Evolutionary conservation across 2,888 invertebrate genomes (phyloP), one percentile per base, ranked within the genome.

Genomic region (Pollenia angustigena): DNA sequence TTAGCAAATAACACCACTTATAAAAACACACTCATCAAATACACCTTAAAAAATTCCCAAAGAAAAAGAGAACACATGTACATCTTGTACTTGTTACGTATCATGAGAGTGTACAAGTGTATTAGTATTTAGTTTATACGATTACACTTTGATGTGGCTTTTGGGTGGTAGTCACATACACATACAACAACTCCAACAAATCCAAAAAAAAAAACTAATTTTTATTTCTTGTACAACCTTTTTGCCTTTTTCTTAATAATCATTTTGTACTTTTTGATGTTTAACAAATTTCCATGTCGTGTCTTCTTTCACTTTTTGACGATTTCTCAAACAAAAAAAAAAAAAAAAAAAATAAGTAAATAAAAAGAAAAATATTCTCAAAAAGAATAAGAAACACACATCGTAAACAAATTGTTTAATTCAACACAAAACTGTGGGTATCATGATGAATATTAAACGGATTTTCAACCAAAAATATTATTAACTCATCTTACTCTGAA

Each of bases 381-480:
- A n/a, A 71, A 76, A 46, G 10, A 60, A 16, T 44, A 85, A 23
- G 62, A 44, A 62, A 69, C 58, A 32, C 32, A 32, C 81, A 81
- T 74, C 72, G 62, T 44, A 69, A 79, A 85, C 85, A 85, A 85
- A 85, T 85, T 82, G 74, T 85, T 82, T 79, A 85, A 82, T 82
- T 82, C 82, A 82, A 75, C 54, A 82, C 68, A 82, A 64, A 60
- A 72, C 40, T 50, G 50, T 54, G 40, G 2, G 58, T 16, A 58
- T 56, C 58, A 64, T 64, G 79, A 75, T 74, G 82, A 85, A 85
- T 82, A 85, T 69, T 82, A 82, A 85, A 79, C 18, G 40, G 40
- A 78, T 50, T 50, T 76, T 64, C 14, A 48, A 12, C 16, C 32
- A 32, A 18, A 76, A 44, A 54, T 52, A 12, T 40, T 50, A 62